Evolutionary conservation across 1,140 invertebrate species (phyloP), one percentile per base, ranked within the genome.

Genomic region (Ceratitis capitata): DNA sequence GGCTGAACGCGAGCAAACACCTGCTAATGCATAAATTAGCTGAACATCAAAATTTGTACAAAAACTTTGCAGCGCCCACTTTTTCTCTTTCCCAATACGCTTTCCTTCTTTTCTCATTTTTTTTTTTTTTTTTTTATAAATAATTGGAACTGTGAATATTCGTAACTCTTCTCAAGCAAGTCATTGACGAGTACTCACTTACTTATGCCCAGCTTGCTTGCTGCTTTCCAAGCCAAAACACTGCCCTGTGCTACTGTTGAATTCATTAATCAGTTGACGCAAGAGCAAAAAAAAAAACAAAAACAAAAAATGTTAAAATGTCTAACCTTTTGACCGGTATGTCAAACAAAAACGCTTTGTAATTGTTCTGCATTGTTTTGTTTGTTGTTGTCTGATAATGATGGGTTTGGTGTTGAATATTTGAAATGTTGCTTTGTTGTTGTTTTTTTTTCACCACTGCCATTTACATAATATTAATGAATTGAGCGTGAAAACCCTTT

Each of bases 341-440:
- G 69, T 78, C 69, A 78, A 78, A 78, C 69, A 78, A 78, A 78
- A 78, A 78, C 69, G 69, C 69, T 78, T 78, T 78, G 69, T 78
- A 78, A 78, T 78, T 23, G 69, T 78, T 78, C 39, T 78, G 69
- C n/a, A 78, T 78, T 78, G 26, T 78, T 78, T 14, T 42, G n/a
- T 7, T 23, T 78, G 42, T 14, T 42, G n/a, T 7, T 23, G 69
- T 45, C 45, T 45, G 69, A 78, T 78, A 78, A 78, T 78, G 69
- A 78, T 45, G 69, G 69, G 69, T 16, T n/a, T 78, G n/a, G 69
- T 78, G 39, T 78, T 45, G 42, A 45, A 47, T 78, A 45, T 78
- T 78, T 45, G 16, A 78, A 45, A 42, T 47, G 7, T 78, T 78
- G 3, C n/a, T n/a, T n/a, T n/a, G n/a, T n/a, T n/a, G n/a, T n/a